phyloP scores from a whole-genome alignment of 2,113 vertebrate species.

The Microtus richardsoni region DNA sequence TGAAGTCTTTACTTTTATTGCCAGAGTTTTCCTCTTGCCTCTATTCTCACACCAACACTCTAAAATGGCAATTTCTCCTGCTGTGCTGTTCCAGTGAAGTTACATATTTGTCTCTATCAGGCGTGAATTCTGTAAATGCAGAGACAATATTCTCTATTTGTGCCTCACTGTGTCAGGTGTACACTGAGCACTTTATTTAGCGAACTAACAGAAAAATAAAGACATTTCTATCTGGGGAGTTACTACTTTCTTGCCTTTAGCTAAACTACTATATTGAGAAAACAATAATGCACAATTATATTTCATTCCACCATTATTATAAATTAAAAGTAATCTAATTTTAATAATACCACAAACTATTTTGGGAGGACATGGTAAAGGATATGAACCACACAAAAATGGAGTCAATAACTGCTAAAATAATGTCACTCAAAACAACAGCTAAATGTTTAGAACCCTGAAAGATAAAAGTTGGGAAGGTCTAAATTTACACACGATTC shows the following conservation, averaged over 20 bases:
- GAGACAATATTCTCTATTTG: neutral
- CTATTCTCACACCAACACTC: neutral
- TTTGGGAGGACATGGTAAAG: slow-evolving; percentile 83
- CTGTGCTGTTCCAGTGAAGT: neutral
- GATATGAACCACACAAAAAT: slow-evolving; percentile 93
- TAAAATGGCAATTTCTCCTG: neutral
- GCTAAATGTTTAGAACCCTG: slow-evolving; percentile 88
- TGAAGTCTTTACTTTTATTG: neutral
- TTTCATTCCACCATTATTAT: slow-evolving; percentile 41
- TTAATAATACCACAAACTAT: slow-evolving; percentile 34
- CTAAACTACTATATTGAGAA: slow-evolving; percentile 19
- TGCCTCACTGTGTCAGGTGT: neutral
- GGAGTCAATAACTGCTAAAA: slow-evolving; percentile 91
- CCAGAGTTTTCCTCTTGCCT: neutral
- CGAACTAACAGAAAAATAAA: slow-evolving; percentile 8
- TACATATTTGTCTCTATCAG: neutral
- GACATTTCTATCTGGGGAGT: neutral
- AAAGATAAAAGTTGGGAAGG: slow-evolving; percentile 70
- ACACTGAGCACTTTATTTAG: neutral
- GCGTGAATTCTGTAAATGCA: neutral
- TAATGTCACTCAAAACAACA: slow-evolving; percentile 87
- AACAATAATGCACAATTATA: neutral
- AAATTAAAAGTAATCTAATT: slow-evolving; percentile 30
- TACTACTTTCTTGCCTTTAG: slow-evolving; percentile 38
- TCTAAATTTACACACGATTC: neutral